These are phyloP conservation scores for Xyrichtys novacula DNA, from an alignment of 2,797 vertebrate species.

Conservation along the genomic window DNA sequence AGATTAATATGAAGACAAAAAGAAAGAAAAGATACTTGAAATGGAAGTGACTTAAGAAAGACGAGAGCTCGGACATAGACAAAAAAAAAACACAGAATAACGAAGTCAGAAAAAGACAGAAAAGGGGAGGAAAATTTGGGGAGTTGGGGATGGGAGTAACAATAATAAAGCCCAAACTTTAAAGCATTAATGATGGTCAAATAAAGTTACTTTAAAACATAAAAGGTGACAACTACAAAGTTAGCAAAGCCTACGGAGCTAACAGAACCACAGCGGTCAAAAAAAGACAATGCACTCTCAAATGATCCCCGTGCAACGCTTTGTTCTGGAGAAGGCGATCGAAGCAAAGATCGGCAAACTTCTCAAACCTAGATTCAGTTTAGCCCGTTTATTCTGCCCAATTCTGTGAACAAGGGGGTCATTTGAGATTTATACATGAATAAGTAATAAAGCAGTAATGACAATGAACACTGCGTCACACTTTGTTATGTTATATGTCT, in stretches of 20 bases:
- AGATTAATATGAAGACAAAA: constrained; percentile 51
- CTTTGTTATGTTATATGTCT: constrained; percentile 61
- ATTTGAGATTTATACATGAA: constrained; percentile 64
- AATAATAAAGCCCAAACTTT: constrained; percentile 71
- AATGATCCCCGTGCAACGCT: constrained; percentile 48
- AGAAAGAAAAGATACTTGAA: constrained; percentile 31
- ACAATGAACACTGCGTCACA: constrained; percentile 50
- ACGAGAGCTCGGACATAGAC: constrained; percentile 49
- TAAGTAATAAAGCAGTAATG: constrained; percentile 66
- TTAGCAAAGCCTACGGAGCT: constrained; percentile 58
- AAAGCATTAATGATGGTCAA: constrained; percentile 75
- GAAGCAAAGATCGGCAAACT: background rate
- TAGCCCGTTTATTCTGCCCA: background rate
- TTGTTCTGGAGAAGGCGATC: background rate
- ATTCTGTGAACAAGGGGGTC: constrained; percentile 35
- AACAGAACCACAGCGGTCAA: constrained; percentile 58
- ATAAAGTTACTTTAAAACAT: constrained; percentile 56
- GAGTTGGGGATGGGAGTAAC: constrained; percentile 27
- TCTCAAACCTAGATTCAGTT: background rate
- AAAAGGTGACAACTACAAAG: constrained; percentile 64
- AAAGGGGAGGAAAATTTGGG: background rate
- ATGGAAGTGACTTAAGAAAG: constrained; percentile 42
- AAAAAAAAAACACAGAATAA: constrained; percentile 39
- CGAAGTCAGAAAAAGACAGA: constrained; percentile 40
- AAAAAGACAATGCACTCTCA: constrained; percentile 55